phyloP scores from a whole-genome alignment of 2,113 vertebrate genomes.

The Chaenocephalus aceratus region DNA sequence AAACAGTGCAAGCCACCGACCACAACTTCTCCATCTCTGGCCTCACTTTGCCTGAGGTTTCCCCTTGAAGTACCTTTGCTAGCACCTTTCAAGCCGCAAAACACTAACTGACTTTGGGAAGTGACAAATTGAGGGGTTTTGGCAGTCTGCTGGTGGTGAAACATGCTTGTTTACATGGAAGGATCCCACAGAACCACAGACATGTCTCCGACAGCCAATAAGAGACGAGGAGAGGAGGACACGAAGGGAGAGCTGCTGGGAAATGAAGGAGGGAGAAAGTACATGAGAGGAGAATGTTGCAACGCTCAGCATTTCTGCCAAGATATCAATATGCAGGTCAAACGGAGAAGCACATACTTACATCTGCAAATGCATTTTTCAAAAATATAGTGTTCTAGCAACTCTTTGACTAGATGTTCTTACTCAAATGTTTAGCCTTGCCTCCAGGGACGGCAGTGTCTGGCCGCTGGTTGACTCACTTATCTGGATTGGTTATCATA shows the following conservation, averaged over 20 bases:
- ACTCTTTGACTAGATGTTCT: background rate
- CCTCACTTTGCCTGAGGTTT: slow-evolving; percentile 75
- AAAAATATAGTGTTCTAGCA: background rate
- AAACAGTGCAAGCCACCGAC: slow-evolving; percentile 67
- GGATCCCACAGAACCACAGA: slow-evolving; percentile 80
- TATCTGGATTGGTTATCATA: background rate
- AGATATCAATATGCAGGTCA: slow-evolving; percentile 18
- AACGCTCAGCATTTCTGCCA: background rate
- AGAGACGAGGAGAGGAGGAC: slow-evolving; percentile 32
- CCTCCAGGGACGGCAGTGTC: background rate
- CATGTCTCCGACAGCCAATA: slow-evolving; percentile 55
- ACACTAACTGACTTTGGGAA: slow-evolving; percentile 72
- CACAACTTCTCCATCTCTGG: slow-evolving; percentile 73
- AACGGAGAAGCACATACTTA: background rate
- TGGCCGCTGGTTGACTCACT: background rate
- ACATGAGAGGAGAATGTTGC: background rate
- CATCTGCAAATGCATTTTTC: background rate
- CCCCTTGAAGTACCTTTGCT: slow-evolving; percentile 68
- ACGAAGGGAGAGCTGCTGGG: slow-evolving; percentile 13
- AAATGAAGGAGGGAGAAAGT: slow-evolving; percentile 29
- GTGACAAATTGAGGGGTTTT: slow-evolving; percentile 83
- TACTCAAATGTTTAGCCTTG: background rate
- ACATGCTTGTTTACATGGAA: slow-evolving; percentile 77
- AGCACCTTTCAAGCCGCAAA: slow-evolving; percentile 80
- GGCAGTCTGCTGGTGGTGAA: slow-evolving; percentile 72